These are phyloP conservation scores for Acanthochromis polyacanthus DNA, from an alignment of 2,113 vertebrate genomes.

Conservation along the genomic window DNA sequence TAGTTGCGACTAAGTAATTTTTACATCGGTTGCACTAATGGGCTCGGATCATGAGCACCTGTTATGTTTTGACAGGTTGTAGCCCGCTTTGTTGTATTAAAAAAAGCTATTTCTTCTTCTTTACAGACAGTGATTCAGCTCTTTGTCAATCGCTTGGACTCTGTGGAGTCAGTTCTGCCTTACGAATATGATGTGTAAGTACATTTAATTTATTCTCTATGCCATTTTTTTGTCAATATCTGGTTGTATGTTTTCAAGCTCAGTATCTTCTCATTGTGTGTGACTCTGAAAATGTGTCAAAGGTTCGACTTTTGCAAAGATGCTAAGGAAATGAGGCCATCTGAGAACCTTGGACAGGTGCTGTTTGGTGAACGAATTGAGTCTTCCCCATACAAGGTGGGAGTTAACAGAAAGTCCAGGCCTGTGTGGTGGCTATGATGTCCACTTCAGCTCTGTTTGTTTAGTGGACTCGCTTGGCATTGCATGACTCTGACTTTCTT, in stretches of 20 bases:
- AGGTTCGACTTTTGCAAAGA: constrained; percentile 99
- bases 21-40: background rate
- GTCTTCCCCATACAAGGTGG: constrained; percentile 96
- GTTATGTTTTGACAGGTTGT: background rate
- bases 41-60: background rate
- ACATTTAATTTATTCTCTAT: background rate
- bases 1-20: background rate
- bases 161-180: constrained; percentile 98
- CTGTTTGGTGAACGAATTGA: constrained; percentile 98
- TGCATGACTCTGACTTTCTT: background rate
- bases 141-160: constrained; percentile 98
- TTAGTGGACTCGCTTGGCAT: background rate
- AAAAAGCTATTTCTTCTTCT: constrained; percentile 9
- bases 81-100: background rate
- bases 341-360: constrained; percentile 98
- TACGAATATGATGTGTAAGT: constrained; percentile 99
- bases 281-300: constrained; percentile 31
- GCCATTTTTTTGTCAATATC: background rate
- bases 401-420: background rate
- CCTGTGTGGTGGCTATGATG: background rate
- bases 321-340: constrained; percentile 89
- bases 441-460: background rate
- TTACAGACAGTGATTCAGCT: constrained; percentile 91
- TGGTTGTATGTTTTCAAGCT: background rate
- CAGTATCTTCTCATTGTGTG: background rate